Conservation (phyloP, 92 coral and sea anemone species). For the Paramuricea clavata region DNA sequence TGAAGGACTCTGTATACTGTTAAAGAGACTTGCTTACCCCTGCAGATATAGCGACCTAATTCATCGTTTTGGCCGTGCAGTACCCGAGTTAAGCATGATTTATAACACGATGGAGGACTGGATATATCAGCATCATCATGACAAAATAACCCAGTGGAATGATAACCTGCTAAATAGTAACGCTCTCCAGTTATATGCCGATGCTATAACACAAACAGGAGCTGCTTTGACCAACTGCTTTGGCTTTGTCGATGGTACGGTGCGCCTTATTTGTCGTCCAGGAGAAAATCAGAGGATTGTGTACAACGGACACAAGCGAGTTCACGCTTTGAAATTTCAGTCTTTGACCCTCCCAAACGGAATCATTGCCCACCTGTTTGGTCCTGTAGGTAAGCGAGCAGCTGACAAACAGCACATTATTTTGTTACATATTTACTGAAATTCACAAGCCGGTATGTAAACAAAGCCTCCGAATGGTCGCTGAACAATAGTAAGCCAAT, state of each 20-base stretch:
- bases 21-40: too few species aligned
- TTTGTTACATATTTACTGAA: too few species aligned
- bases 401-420: too few species aligned
- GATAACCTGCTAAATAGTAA: constrained; percentile 52
- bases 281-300: too few species aligned
- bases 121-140: constrained; percentile 47
- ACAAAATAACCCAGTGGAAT: constrained; percentile 54
- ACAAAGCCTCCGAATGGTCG: too few species aligned
- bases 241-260: too few species aligned
- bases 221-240: constrained; percentile 69
- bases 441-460: too few species aligned
- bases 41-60: too few species aligned
- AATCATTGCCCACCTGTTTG: not conserved
- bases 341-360: not conserved
- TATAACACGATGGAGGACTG: constrained; percentile 50
- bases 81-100: constrained; percentile 57
- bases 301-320: constrained; percentile 24
- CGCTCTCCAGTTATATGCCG: constrained; percentile 59
- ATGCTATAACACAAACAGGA: constrained; percentile 56
- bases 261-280: too few species aligned
- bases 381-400: not conserved
- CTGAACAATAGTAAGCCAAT: too few species aligned
- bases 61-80: constrained; percentile 63
- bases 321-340: too few species aligned
- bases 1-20: constrained; percentile 61